Percentiles rank a stretch among this genome's conserved stretches.
phyloP scores from a whole-genome alignment of 1,140 invertebrate genomes.

The Drosophila kohkoa region DNA sequence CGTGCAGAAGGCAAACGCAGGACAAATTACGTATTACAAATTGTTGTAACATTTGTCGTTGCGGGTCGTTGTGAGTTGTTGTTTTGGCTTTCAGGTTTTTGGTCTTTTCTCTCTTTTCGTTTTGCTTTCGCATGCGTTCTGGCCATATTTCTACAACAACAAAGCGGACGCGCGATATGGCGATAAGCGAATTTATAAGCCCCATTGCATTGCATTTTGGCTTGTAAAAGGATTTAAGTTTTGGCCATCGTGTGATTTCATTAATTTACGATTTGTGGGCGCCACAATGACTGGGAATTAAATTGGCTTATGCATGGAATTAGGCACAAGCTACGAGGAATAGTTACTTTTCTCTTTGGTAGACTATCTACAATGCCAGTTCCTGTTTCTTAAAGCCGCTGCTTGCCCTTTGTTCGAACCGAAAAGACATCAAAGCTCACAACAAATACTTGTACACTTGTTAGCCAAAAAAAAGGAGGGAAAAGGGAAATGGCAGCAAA shows the following conservation, averaged over 20 bases:
- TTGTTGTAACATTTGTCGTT: conserved; percentile 56
- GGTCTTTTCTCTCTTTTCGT: conserved; percentile 27
- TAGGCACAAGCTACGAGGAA: conserved; percentile 40
- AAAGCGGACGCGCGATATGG: conserved; percentile 58
- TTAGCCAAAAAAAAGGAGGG: background rate
- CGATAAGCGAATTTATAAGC: conserved; percentile 81
- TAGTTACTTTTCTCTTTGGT: conserved; percentile 8
- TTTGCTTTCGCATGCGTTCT: conserved; percentile 63
- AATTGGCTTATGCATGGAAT: conserved; percentile 71
- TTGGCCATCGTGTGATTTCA: conserved; percentile 62
- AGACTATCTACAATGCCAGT: background rate
- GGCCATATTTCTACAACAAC: conserved; percentile 69
- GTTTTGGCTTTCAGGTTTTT: conserved; percentile 35
- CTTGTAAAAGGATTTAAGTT: conserved; percentile 68
- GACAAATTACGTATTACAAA: conserved; percentile 79
- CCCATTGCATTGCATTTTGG: conserved; percentile 50
- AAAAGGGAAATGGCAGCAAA: conserved; percentile 21
- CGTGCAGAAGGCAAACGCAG: conserved; percentile 38
- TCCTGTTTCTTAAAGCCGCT: conserved; percentile 9
- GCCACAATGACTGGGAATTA: conserved; percentile 69
- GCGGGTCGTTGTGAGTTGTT: conserved; percentile 32
- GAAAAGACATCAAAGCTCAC: conserved; percentile 61
- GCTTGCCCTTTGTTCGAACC: conserved; percentile 22
- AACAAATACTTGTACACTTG: background rate
- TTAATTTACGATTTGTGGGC: conserved; percentile 77